Conservation (phyloP, 2,888 invertebrate genomes). For the Parnassius apollo region DNA sequence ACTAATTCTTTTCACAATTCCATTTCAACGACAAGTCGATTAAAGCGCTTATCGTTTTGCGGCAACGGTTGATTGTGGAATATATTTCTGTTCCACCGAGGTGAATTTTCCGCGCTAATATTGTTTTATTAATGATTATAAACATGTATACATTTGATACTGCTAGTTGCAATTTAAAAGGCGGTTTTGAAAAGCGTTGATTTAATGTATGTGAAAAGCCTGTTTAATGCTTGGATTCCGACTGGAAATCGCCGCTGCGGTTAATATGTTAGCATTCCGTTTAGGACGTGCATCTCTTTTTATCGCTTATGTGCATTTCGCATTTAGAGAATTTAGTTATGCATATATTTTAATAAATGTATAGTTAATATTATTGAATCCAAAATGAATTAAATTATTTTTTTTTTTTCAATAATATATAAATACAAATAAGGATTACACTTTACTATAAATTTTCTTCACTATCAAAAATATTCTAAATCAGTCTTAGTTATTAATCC, state of each 20-base stretch:
- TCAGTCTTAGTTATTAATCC: too few species aligned
- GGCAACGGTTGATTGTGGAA: background rate
- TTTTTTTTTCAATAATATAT: too few species aligned
- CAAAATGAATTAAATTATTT: too few species aligned
- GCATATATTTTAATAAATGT: background rate
- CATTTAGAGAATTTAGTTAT: constrained; percentile 5
- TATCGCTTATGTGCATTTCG: constrained; percentile 15
- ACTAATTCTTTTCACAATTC: background rate
- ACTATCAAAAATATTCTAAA: too few species aligned
- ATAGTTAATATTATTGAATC: too few species aligned
- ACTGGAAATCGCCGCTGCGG: constrained; percentile 16
- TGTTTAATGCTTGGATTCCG: constrained; percentile 22
- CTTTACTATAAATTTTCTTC: too few species aligned
- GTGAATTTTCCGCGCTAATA: background rate
- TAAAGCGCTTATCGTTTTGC: background rate
- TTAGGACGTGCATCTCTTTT: constrained; percentile 12
- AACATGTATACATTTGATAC: background rate
- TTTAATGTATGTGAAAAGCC: constrained; percentile 20
- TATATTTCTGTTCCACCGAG: background rate
- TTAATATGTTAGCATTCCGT: constrained; percentile 20
- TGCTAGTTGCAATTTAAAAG: constrained; percentile 19
- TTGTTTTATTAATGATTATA: background rate
- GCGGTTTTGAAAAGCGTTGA: constrained; percentile 23
- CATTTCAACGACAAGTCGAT: constrained; percentile 5
- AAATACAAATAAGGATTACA: too few species aligned